These are phyloP conservation scores for Sebastes alutus DNA, from an alignment of 2,797 vertebrate genomes.

Conservation along the genomic window DNA sequence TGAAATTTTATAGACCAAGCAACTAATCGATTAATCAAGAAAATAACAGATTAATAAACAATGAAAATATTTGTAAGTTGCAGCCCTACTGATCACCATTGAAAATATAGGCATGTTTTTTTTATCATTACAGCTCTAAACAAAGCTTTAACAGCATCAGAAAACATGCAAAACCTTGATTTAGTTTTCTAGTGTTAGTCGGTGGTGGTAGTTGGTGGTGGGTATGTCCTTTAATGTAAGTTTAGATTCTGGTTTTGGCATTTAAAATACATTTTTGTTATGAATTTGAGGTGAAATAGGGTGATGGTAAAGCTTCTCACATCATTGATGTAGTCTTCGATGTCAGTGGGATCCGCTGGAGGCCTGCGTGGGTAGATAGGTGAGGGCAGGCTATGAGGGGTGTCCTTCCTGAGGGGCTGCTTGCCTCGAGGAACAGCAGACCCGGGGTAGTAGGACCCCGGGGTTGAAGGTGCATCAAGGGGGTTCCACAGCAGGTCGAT, in stretches of 20 bases:
- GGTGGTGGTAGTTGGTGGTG: no score
- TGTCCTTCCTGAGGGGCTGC: constrained; percentile 85
- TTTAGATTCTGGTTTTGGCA: neutral
- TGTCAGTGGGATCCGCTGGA: constrained; percentile 87
- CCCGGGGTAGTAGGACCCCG: constrained; percentile 60
- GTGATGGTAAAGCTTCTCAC: constrained; percentile 70
- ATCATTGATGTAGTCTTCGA: constrained; percentile 93
- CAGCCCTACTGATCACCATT: no score
- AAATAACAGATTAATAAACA: neutral
- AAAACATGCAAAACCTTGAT: neutral
- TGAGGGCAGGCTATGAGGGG: constrained; percentile 83
- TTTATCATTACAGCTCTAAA: no score
- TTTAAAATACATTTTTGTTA: neutral
- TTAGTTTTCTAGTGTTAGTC: neutral
- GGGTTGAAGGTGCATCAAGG: constrained; percentile 64
- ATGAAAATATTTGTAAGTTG: no score
- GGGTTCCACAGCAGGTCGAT: constrained; percentile 92
- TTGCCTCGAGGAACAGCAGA: constrained; percentile 77
- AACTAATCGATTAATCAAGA: neutral
- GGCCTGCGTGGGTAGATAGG: constrained; percentile 80
- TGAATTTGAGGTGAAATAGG: neutral
- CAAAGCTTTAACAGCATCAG: no score
- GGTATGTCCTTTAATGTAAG: neutral
- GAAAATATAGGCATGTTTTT: no score
- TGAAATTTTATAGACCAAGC: no score